Evolutionary conservation across 2,113 vertebrate species (phyloP), one percentile per base, ranked within the genome.

Genomic region (Sinocyclocheilus anophthalmus): DNA sequence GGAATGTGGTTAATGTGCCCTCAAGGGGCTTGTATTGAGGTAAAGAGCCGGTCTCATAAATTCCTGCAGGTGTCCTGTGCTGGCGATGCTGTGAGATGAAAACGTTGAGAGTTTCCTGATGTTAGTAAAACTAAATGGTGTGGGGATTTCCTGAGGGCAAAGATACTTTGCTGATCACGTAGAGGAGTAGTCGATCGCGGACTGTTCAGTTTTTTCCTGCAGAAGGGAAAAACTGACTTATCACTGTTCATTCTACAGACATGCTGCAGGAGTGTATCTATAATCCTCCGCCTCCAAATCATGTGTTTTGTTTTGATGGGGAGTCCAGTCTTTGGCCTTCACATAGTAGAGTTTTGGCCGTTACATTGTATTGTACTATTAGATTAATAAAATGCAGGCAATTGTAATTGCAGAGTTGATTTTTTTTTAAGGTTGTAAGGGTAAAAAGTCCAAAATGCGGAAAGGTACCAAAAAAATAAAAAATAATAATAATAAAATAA

Each of bases 91-190:
- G 24, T 16, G 26, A 26, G 13, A 14, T 30, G 42, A 76, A 9
- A 50, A 77, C n/a, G 26, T 30, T 59, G 55, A 79, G 26, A 57
- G 55, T 61, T 79, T 39, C 53, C 76, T 79, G 76, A 59, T 79
- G 76, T 79, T 57, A 30, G 12, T 57, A 13, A 42, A 37, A 61
- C 53, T 37, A 79, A 30, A 79, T 39, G 76, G 26, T 79, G 53
- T 79, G 30, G 57, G 55, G 77, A 63, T 63, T 61, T 61, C 10
- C 77, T 55, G 48, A 16, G 8, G 76, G 76, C 24, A 39, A 4
- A 80, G 16, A 59, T n/a, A 37, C 18, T 61, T n/a, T 22, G 42
- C 77, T 63, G 18, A 61, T 59, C 10, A n/a, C 8, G 24, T 30
- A 53, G 8, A 14, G 53, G 33, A 63, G 57, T 14, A 80, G 55